Percentiles rank a stretch among this genome's conserved stretches.
Conservation (phyloP, 2,113 vertebrate genomes). For the Crotophaga sulcirostris region DNA sequence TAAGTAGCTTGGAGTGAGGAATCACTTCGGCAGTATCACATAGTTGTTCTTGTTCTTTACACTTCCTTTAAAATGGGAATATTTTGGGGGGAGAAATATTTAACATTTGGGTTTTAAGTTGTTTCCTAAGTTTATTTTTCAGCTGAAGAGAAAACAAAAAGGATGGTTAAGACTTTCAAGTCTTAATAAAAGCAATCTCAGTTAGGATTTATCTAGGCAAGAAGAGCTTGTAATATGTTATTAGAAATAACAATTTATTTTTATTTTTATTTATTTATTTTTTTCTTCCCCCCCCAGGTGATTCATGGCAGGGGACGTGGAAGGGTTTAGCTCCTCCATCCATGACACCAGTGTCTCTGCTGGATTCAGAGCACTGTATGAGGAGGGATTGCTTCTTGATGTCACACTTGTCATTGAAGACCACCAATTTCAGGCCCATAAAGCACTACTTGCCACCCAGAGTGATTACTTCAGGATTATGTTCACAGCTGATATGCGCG, state of each 20-base stretch:
- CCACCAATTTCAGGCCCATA: constrained; percentile 99
- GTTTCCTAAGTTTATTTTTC: constrained; percentile 3
- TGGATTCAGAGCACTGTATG: constrained; percentile 97
- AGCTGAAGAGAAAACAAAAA: not conserved
- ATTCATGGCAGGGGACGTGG: constrained; percentile 99
- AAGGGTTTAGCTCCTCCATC: constrained; percentile 98
- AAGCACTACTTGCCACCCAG: constrained; percentile 97
- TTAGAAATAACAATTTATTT: constrained; percentile 60
- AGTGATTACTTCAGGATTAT: constrained; percentile 99
- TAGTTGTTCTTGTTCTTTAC: not conserved
- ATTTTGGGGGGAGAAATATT: not conserved
- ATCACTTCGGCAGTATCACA: not conserved
- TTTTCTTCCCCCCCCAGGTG: constrained; percentile 78
- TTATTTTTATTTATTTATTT: constrained; percentile 69
- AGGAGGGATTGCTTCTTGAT: constrained; percentile 96
- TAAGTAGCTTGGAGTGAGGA: not conserved
- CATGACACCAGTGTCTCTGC: constrained; percentile 98
- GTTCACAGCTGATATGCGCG: constrained; percentile 99
- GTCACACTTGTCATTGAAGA: constrained; percentile 98
- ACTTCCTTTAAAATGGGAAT: constrained; percentile 5
- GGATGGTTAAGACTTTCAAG: not conserved
- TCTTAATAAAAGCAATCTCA: not conserved
- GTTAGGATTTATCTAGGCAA: constrained; percentile 30
- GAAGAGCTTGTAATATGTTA: constrained; percentile 48
- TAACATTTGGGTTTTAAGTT: constrained; percentile 14